Percentiles rank a stretch among this genome's conserved stretches.
These are phyloP conservation scores for Aplodontia rufa DNA, from an alignment of 2,113 vertebrate species.

Conservation along the genomic window DNA sequence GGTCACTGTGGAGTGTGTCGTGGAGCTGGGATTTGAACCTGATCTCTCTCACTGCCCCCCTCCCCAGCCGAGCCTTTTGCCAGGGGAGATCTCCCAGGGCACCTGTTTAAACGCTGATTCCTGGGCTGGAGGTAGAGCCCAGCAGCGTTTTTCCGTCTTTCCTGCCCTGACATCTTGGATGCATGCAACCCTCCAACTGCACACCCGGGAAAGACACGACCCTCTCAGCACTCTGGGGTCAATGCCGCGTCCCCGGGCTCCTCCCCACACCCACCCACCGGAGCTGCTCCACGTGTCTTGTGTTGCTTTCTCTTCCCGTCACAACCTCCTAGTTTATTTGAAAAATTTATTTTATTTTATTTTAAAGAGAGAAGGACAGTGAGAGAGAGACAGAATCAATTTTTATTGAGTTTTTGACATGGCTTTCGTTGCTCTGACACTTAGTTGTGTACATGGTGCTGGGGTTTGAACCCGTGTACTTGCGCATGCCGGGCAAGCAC, in stretches of 20 bases:
- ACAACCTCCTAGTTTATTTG: too few relatives aligned
- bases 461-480: too few relatives aligned
- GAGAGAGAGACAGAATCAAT: too few relatives aligned
- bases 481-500: too few relatives aligned
- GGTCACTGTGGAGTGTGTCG: background rate
- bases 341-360: too few relatives aligned
- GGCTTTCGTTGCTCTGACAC: too few relatives aligned
- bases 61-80: background rate
- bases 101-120: background rate
- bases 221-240: background rate
- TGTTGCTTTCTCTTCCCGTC: background rate
- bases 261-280: background rate
- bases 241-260: accelerated
- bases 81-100: background rate
- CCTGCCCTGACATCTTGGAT: background rate
- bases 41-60: too few relatives aligned
- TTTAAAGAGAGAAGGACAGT: too few relatives aligned
- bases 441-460: too few relatives aligned
- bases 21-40: background rate
- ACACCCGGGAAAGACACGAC: too few relatives aligned
- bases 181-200: background rate
- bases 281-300: accelerated
- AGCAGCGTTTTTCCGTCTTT: background rate
- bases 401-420: too few relatives aligned
- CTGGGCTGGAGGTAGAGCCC: background rate